A percentile compares a stretch with the other conserved stretches of the same genome.
Conservation (phyloP, 2,888 invertebrate genomes). For the Galeopsomyia nigrocyanea region DNA sequence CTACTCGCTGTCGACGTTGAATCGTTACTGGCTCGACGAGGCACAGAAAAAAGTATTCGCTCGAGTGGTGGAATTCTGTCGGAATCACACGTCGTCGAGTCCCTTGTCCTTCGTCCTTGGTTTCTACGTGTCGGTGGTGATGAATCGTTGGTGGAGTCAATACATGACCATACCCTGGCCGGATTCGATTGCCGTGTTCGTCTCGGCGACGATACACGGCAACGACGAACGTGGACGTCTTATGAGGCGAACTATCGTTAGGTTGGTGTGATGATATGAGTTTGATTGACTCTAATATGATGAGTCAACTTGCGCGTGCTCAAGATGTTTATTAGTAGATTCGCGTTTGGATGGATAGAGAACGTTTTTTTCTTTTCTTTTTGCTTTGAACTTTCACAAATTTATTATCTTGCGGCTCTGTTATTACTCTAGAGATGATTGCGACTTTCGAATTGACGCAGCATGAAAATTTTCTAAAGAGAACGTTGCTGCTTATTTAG, state of each 20-base stretch:
- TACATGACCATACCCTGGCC: conserved; percentile 75
- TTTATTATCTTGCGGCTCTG: too few species aligned
- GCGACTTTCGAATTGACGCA: too few species aligned
- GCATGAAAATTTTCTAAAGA: too few species aligned
- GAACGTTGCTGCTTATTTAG: too few species aligned
- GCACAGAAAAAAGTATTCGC: conserved; percentile 85
- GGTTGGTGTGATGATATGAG: conserved; percentile 56
- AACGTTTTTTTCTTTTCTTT: neutral
- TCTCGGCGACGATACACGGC: conserved; percentile 73
- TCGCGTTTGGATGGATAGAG: too few species aligned
- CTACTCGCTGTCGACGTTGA: conserved; percentile 83
- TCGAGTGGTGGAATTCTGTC: conserved; percentile 86
- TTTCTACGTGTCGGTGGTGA: conserved; percentile 93
- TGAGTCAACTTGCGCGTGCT: too few species aligned
- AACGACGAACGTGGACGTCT: conserved; percentile 73
- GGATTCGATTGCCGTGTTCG: conserved; percentile 73
- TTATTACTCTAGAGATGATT: too few species aligned
- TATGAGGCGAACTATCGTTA: conserved; percentile 73
- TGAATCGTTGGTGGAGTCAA: conserved; percentile 87
- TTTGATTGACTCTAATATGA: too few species aligned
- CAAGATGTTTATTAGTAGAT: too few species aligned
- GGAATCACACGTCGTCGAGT: conserved; percentile 87
- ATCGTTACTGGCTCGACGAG: conserved; percentile 79
- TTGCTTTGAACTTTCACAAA: neutral
- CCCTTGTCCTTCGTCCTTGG: conserved; percentile 94